phyloP scores from a whole-genome alignment of 2,113 vertebrate species.

The Syngnathus scovelli region DNA sequence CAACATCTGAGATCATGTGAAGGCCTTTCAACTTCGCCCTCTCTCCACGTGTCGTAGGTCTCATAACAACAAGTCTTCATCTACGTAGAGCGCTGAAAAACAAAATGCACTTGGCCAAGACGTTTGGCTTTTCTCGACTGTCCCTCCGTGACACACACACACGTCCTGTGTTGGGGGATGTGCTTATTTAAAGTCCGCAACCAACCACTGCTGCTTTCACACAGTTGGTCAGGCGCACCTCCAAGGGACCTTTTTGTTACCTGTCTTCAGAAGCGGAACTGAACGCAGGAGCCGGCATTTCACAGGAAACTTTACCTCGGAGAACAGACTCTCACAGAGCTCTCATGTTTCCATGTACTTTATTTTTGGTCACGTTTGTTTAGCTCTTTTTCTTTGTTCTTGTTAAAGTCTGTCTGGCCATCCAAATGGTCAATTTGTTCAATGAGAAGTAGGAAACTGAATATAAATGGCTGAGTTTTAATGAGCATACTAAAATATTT shows the following conservation, averaged over 20 bases:
- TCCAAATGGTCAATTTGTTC: slow-evolving; percentile 54
- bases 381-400: slow-evolving; percentile 64
- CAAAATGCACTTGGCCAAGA: slow-evolving; percentile 72
- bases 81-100: slow-evolving; percentile 81
- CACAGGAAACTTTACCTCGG: slow-evolving; percentile 62
- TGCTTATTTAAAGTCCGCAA: slow-evolving; percentile 25
- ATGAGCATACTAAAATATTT: slow-evolving; percentile 36
- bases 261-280: slow-evolving; percentile 28
- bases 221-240: slow-evolving; percentile 26
- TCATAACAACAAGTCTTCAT: slow-evolving; percentile 98
- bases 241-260: slow-evolving; percentile 38
- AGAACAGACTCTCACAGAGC: slow-evolving; percentile 62
- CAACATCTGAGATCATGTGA: slow-evolving; percentile 29
- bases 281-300: slow-evolving; percentile 48
- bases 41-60: slow-evolving; percentile 92
- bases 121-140: slow-evolving; percentile 80
- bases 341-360: slow-evolving; percentile 66
- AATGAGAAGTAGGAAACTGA: slow-evolving; percentile 39
- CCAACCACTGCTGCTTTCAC: slow-evolving; percentile 41
- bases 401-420: slow-evolving; percentile 42
- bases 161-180: slow-evolving; percentile 37
- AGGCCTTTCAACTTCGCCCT: slow-evolving; percentile 82
- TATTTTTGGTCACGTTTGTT: slow-evolving; percentile 38
- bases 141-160: slow-evolving; percentile 45
- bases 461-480: slow-evolving; percentile 31